phyloP scores from a whole-genome alignment of 1,140 invertebrate species.

The Pseudomyrmex pallidus region DNA sequence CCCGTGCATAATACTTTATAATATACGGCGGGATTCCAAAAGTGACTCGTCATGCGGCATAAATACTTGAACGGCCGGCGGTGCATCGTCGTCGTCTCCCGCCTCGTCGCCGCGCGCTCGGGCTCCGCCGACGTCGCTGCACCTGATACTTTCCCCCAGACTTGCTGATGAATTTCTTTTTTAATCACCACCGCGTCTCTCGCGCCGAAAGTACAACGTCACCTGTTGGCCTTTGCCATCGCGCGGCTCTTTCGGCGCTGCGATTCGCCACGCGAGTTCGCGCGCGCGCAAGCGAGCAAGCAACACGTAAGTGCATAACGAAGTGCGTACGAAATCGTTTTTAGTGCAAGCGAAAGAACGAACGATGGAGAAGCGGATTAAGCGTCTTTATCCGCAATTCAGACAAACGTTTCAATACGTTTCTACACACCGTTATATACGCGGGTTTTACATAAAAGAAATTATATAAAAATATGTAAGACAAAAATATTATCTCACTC shows the following conservation, averaged over 20 bases:
- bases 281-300: constrained; percentile 35
- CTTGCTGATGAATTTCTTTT: constrained; percentile 75
- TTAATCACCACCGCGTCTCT: constrained; percentile 67
- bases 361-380: neutral
- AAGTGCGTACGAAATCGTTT: constrained; percentile 37
- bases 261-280: constrained; percentile 73
- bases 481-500: neutral
- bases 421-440: neutral
- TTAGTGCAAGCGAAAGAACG: constrained; percentile 8
- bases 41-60: constrained; percentile 79
- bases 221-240: constrained; percentile 64
- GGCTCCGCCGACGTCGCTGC: constrained; percentile 63
- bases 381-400: constrained; percentile 12
- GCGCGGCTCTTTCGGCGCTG: constrained; percentile 52
- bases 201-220: constrained; percentile 69
- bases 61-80: constrained; percentile 74
- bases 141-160: constrained; percentile 75
- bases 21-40: constrained; percentile 76
- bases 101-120: constrained; percentile 46
- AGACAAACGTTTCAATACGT: neutral
- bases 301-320: constrained; percentile 63
- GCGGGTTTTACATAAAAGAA: neutral
- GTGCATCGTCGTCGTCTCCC: constrained; percentile 48
- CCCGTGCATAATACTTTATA: constrained; percentile 75
- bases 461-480: neutral